Base-by-base conservation (phyloP, 1,140 invertebrate species). In the Protaetia brevitarsis region DNA sequence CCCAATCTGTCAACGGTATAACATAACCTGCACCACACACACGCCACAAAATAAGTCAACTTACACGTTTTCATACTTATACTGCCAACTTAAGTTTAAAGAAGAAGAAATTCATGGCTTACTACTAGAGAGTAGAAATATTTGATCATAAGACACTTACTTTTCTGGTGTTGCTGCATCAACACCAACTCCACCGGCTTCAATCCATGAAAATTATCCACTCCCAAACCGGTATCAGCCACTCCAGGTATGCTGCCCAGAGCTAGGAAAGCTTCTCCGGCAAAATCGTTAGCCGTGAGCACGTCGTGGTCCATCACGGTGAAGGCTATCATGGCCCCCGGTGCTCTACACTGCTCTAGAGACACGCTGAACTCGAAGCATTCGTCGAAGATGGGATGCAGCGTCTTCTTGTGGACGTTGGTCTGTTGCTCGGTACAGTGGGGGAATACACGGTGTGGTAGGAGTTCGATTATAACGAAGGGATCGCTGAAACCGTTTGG, bases 251-350 rank as follows among this genome's bases (percentile, higher is more conserved):
- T 88, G 70, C 82, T 89, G 21, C 83, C 85, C 62, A 90, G 82
- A 5, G 85, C 82, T 56, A 97, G 80, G 70, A 94, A 91, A 6
- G 94, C 94, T 78, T 98, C 96, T 0, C 96, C 96, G 1, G 94
- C 95, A 79, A 98, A 98, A 81, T 98, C 96, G 76, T 98, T 96
- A 10, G 91, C 90, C 2, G 94, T 94, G 8, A 98, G 82, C 37
- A 97, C 91, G 79, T 98, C 96, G 73, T 97, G 93, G 78, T 98
- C 96, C 95, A 97, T 97, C 0, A 98, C 93, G 1, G 95, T 95
- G 78, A 98, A 94, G 11, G 92, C 85, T 34, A 98, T 85, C 80
- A 94, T 90, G 0, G 94, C 89, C 21, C 90, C 88, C 2, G 87
- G 83, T 8, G 85, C 83, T 16, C 87, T 83, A 19, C 94, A 96